Evolutionary conservation across 1,140 invertebrate species (phyloP).

Genomic region (Acromyrmex charruanus): DNA sequence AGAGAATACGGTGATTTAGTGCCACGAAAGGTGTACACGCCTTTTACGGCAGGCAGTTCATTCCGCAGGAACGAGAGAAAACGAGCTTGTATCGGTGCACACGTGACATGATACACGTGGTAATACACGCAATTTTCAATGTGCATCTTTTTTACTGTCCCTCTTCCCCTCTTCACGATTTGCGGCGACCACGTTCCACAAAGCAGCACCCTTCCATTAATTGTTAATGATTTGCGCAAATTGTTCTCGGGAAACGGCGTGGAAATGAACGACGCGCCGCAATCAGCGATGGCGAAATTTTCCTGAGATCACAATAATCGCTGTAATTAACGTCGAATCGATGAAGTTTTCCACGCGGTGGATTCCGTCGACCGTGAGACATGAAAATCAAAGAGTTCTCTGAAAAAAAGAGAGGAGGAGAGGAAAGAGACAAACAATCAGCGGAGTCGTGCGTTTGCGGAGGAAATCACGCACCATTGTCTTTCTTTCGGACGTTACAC

Average conservation of each 20-base stretch:
- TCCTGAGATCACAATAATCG: conserved; percentile 50
- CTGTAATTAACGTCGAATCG: conserved; percentile 20
- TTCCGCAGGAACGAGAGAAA: neutral
- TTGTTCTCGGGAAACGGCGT: conserved; percentile 46
- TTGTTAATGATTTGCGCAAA: conserved; percentile 18
- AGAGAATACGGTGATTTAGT: conserved; percentile 15
- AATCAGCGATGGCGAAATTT: conserved; percentile 47
- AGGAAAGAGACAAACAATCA: conserved; percentile 32
- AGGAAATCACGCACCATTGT: conserved; percentile 28
- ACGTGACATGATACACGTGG: neutral
- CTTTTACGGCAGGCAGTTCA: conserved; percentile 18
- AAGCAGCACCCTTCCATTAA: conserved; percentile 28
- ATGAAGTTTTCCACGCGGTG: conserved; percentile 26
- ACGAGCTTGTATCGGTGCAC: neutral
- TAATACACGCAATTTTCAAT: conserved; percentile 30
- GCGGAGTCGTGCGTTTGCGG: neutral
- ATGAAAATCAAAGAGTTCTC: neutral
- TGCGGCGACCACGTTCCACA: neutral
- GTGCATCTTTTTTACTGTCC: conserved; percentile 6
- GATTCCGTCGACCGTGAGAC: conserved; percentile 1
- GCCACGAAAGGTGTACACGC: conserved; percentile 3
- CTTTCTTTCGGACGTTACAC: conserved; percentile 20
- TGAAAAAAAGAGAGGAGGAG: neutral
- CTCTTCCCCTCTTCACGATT: neutral
- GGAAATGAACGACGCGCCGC: conserved; percentile 8